phyloP scores from a whole-genome alignment of 2,113 vertebrate genomes.

The Lichenostomus cassidix region DNA sequence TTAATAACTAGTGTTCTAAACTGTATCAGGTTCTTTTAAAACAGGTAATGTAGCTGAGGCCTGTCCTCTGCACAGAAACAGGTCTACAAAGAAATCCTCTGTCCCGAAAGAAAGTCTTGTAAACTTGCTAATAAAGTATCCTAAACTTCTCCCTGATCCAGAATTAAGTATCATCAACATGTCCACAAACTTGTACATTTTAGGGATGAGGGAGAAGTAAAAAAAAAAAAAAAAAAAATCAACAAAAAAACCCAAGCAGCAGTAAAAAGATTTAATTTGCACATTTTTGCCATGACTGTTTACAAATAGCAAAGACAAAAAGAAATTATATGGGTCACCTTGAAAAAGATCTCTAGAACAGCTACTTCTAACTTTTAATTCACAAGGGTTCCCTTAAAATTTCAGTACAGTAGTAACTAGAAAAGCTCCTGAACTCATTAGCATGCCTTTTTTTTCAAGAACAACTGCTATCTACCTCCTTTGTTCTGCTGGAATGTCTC shows the following conservation, averaged over 20 bases:
- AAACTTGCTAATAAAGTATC: neutral
- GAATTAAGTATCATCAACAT: neutral
- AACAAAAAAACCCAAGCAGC: neutral
- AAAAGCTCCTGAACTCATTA: neutral
- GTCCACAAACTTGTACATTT: neutral
- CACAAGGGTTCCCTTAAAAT: neutral
- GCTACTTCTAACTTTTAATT: neutral
- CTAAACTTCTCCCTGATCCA: neutral
- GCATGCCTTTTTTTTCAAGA: neutral
- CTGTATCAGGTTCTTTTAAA: neutral
- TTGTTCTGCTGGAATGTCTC: neutral
- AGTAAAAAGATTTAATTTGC: neutral
- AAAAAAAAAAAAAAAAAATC: no score
- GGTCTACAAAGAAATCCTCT: neutral
- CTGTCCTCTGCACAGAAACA: neutral
- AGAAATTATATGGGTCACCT: neutral
- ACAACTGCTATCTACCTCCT: neutral
- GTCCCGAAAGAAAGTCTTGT: neutral
- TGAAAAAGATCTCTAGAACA: neutral
- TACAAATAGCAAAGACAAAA: neutral
- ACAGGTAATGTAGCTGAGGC: neutral
- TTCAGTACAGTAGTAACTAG: neutral
- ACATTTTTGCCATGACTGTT: neutral
- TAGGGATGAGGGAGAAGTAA: neutral
- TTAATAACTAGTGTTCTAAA: neutral